Conservation (phyloP, 2,888 invertebrate genomes). For the Liodrosophila aerea region DNA sequence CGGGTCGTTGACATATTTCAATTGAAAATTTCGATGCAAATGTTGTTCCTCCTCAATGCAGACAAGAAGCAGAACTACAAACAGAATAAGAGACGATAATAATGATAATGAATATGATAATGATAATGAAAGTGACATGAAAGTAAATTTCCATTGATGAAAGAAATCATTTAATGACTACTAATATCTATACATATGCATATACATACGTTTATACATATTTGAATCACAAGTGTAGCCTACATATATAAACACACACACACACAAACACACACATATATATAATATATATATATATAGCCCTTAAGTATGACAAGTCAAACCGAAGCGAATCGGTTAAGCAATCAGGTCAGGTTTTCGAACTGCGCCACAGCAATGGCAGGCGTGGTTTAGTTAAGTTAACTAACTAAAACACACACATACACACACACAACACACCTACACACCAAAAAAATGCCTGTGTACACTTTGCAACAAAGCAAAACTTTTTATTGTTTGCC, state of each 20-base stretch:
- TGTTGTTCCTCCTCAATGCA: neutral
- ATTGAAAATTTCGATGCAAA: neutral
- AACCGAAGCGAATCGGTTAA: slow-evolving; percentile 19
- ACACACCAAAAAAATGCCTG: slow-evolving; percentile 51
- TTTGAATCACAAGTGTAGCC: slow-evolving; percentile 40
- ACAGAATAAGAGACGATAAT: neutral
- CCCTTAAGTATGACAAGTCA: slow-evolving; percentile 18
- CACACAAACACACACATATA: slow-evolving; percentile 22
- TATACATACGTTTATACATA: slow-evolving; percentile 71
- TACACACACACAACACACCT: slow-evolving; percentile 16
- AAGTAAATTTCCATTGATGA: neutral
- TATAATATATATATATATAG: slow-evolving; percentile 32
- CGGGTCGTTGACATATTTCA: no score
- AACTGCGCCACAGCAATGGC: slow-evolving; percentile 15
- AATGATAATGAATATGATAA: neutral
- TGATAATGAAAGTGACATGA: neutral
- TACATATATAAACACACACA: slow-evolving; percentile 20
- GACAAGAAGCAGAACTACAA: neutral
- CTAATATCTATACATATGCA: slow-evolving; percentile 65
- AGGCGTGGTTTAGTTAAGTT: slow-evolving; percentile 38
- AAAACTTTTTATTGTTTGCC: slow-evolving; percentile 28
- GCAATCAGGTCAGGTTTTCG: slow-evolving; percentile 44
- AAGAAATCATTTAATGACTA: slow-evolving; percentile 20
- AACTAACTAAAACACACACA: slow-evolving; percentile 33
- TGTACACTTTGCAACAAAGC: slow-evolving; percentile 18